Base-by-base conservation (phyloP, 2,888 invertebrate genomes). In the Synanthedon andrenaeformis region DNA sequence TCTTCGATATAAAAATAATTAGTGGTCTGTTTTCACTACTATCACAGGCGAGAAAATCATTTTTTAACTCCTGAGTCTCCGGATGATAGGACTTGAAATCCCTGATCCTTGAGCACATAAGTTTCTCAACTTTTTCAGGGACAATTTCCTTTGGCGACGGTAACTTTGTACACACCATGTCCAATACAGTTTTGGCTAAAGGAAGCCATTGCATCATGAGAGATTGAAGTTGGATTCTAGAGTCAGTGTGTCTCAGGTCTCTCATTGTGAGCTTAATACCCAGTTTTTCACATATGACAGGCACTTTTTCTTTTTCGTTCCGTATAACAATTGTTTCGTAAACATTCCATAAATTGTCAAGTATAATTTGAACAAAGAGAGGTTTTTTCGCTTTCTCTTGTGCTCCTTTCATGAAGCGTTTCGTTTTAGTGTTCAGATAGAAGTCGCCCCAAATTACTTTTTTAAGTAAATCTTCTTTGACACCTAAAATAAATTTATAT, bases 361-460 rank as follows among this genome's bases (percentile, higher is more conserved):
- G 83, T 54, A 97, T 92, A 51, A 98, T 90, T 75, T 96, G 96
- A 1, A 96, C 96, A 82, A 98, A 99, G 60, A 99, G 82, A 0
- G 97, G 96, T 66, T 95, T 95, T 72, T 97, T 97, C 0, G 94
- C 95, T 74, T 95, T 96, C 61, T 94, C 95, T 77, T 96, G 94
- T 4, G 98, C 98, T 3, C 98, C 97, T 72, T 92, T 91, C 88
- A 93, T 89, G 51, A 96, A 93, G 54, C 92, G 89, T 80, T 96
- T 97, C 3, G 92, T 91, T 82, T 97, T 97, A 2, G 90, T 75
- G 71, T 96, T 95, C 50, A 96, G 89, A 74, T 94, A 99, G 79
- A 90, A 97, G 81, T 99, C 97, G 52, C 98, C 97, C 98, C 98
- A 99, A 1, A 99, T 82, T 0, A 95, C 95, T 76, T 92, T 92